Percentiles rank a stretch among this genome's conserved stretches.
Evolutionary conservation across 1,140 invertebrate species (phyloP).

Genomic region (Pogonomyrmex californicus): DNA sequence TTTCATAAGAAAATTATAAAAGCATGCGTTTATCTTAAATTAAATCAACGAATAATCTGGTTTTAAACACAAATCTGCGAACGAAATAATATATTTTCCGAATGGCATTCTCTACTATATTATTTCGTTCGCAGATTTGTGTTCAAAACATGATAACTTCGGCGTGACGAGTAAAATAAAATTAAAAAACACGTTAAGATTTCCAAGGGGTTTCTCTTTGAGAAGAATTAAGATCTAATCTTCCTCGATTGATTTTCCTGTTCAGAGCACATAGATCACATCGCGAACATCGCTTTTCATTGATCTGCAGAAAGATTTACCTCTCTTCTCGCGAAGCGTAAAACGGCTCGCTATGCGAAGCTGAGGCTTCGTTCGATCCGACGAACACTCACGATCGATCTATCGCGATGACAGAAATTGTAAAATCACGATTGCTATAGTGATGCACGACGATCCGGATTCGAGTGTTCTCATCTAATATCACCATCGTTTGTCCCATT

Average conservation of each 20-base stretch:
- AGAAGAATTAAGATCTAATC: background rate
- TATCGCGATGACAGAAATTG: conserved; percentile 3
- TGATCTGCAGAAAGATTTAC: background rate
- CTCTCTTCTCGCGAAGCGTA: background rate
- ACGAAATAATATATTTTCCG: too few species aligned
- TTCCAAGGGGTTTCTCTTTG: background rate
- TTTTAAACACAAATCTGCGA: background rate
- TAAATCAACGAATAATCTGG: background rate
- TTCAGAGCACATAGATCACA: background rate
- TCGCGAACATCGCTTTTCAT: background rate
- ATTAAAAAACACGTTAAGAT: conserved; percentile 8
- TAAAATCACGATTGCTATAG: conserved; percentile 30
- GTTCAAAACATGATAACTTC: background rate
- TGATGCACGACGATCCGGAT: conserved; percentile 31
- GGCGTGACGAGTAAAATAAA: background rate
- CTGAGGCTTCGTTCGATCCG: background rate
- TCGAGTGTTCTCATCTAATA: conserved; percentile 40
- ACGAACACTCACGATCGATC: conserved; percentile 8
- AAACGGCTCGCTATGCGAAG: background rate
- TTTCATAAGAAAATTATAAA: background rate
- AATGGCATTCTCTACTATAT: background rate
- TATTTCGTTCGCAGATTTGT: background rate
- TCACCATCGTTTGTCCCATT: conserved; percentile 10
- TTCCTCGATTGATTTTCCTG: background rate
- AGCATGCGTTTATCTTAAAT: background rate